Evolutionary conservation across 2,113 vertebrate genomes (phyloP).

Genomic region (Arothron firmamentum): DNA sequence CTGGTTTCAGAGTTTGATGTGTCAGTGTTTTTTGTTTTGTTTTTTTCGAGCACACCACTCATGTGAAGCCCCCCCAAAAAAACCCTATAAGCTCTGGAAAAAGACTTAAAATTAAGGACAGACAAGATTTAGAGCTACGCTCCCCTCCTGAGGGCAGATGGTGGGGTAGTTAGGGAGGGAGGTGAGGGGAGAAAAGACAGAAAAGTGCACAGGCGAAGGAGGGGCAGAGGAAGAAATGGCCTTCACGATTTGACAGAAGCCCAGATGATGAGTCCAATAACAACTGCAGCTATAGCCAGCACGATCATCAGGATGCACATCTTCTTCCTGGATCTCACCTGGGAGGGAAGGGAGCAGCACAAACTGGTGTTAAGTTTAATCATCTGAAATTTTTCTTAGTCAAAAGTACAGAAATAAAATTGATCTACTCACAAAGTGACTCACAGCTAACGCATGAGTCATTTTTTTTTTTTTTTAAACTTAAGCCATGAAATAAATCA

Average conservation of each 20-base stretch:
- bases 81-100: too few relatives aligned
- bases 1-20: not conserved
- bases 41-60: too few relatives aligned
- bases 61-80: too few relatives aligned
- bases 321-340: constrained; percentile 93
- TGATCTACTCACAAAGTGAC: not conserved
- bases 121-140: too few relatives aligned
- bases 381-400: too few relatives aligned
- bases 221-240: not conserved
- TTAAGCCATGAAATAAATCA: not conserved
- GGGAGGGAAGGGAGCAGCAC: constrained; percentile 28
- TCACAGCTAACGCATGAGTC: constrained; percentile 9
- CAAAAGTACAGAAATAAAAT: not conserved
- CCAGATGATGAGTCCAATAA: constrained; percentile 84
- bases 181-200: not conserved
- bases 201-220: not conserved
- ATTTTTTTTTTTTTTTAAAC: not conserved
- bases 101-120: too few relatives aligned
- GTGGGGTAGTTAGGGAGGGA: not conserved
- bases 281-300: constrained; percentile 68
- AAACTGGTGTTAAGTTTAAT: not conserved
- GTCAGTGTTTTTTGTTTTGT: too few relatives aligned
- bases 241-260: constrained; percentile 17
- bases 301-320: constrained; percentile 86
- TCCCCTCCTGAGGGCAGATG: not conserved